phyloP scores from a whole-genome alignment of 2,113 vertebrate species.

The Atherinomorus stipes region DNA sequence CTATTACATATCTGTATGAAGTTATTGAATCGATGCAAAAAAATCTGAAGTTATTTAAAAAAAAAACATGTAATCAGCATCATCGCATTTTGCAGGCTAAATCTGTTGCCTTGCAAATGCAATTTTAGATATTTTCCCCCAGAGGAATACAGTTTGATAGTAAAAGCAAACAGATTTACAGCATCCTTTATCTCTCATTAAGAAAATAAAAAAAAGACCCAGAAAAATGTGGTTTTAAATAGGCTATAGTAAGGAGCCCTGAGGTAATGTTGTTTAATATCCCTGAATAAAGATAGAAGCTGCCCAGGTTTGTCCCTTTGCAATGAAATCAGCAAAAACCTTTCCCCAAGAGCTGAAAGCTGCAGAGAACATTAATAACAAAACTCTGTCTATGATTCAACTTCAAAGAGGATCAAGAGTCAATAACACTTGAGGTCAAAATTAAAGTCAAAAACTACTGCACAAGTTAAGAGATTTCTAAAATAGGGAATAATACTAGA shows the following conservation, averaged over 20 bases:
- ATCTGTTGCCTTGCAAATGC: neutral
- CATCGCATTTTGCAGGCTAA: neutral
- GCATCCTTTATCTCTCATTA: constrained; percentile 13
- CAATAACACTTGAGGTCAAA: constrained; percentile 62
- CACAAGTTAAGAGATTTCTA: constrained; percentile 41
- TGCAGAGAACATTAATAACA: constrained; percentile 55
- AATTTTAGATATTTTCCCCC: neutral
- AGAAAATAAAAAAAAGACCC: neutral
- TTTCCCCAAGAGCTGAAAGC: constrained; percentile 26
- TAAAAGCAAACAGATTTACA: constrained; percentile 24
- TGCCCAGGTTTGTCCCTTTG: constrained; percentile 36
- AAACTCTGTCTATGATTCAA: constrained; percentile 12
- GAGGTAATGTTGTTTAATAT: constrained; percentile 58
- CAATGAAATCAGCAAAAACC: constrained; percentile 28
- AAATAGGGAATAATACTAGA: constrained; percentile 16
- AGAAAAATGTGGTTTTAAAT: constrained; percentile 23
- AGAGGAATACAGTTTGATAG: constrained; percentile 6
- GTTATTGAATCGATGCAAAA: neutral
- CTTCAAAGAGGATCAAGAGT: constrained; percentile 57
- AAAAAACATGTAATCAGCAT: neutral
- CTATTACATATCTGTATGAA: neutral
- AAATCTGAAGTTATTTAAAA: neutral
- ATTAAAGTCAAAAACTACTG: constrained; percentile 51
- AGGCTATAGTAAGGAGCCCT: constrained; percentile 18
- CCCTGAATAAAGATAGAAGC: constrained; percentile 43